Evolutionary conservation across 2,888 invertebrate species (phyloP), one percentile per base, ranked within the genome.

Genomic region (Rhamphomyia laevipes): DNA sequence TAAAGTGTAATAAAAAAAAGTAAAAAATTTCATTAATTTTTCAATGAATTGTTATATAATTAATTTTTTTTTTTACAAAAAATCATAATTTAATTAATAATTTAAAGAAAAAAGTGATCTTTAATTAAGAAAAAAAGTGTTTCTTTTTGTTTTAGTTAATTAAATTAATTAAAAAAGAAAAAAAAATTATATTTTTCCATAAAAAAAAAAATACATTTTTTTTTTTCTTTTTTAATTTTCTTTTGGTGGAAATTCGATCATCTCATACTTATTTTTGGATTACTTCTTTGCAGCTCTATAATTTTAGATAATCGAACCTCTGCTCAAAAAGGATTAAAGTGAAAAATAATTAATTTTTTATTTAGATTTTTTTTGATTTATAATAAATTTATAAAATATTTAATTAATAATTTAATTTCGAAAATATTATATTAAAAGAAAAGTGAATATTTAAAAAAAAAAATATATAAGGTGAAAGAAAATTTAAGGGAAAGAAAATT

Each of bases 71-170:
- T 46, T 17, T 74, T 74, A 73, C 73, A 37, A 21, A 73, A 73
- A 72, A 70, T 73, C 71, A 65, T 66, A 62, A 60, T 62, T 64
- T 40, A 27, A 43, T 48, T 42, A 37, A 43, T 43, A 42, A 37
- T 38, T 45, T 45, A 16, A 17, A 35, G 33, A 43, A 68, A 67
- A 69, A 68, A 37, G 35, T 37, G 35, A 67, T 63, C n/a, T 67
- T 72, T 68, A 70, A 68, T 70, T n/a, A 65, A 70, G 72, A 44
- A 41, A 46, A 72, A 71, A 70, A 42, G 49, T 54, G 71, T 70
- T 70, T 70, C 61, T 71, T 70, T 66, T 66, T 67, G 61, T 69
- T 70, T 62, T 67, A 66, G 61, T 64, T 54, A 48, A 45, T 44
- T n/a, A 21, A 31, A 27, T 42, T 51, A 48, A 44, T 23, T 42